Conservation (phyloP, 2,113 vertebrate genomes). For the Pterocles burchelli region DNA sequence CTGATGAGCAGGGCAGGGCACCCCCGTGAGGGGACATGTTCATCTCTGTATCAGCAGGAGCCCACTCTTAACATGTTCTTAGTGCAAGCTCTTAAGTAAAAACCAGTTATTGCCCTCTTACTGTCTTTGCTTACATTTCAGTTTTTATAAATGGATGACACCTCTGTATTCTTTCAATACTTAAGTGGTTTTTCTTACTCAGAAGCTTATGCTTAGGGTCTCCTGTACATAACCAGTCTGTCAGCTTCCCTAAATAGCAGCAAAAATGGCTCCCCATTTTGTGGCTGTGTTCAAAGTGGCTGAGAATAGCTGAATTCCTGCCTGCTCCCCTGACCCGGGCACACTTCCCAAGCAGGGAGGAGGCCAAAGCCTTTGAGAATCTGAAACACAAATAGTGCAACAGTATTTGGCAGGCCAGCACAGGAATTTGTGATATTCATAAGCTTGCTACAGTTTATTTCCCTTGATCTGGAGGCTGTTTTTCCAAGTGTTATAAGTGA, state of each 20-base stretch:
- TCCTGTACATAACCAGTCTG: not conserved
- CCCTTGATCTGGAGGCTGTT: not conserved
- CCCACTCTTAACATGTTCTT: not conserved
- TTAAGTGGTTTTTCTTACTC: not conserved
- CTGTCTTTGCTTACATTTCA: not conserved
- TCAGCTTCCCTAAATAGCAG: not conserved
- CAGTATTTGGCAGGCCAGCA: not conserved
- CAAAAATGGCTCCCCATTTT: not conserved
- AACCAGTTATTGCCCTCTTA: not conserved
- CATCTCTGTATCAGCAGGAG: not conserved
- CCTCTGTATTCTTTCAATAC: not conserved
- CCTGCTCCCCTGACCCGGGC: not conserved
- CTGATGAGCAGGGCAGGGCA: not conserved
- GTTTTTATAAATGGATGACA: not conserved
- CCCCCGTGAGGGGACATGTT: accelerated
- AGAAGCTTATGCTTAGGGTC: not conserved
- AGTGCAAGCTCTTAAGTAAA: not conserved
- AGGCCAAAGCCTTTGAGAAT: not conserved
- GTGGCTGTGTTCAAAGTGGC: not conserved
- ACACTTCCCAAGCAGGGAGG: not conserved
- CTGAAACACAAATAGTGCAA: not conserved
- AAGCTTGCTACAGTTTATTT: not conserved
- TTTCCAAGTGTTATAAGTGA: not conserved
- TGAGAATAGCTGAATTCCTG: not conserved
- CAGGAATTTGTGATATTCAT: not conserved